phyloP scores from a whole-genome alignment of 2,888 invertebrate species.

The Hipparchia sbordonii region DNA sequence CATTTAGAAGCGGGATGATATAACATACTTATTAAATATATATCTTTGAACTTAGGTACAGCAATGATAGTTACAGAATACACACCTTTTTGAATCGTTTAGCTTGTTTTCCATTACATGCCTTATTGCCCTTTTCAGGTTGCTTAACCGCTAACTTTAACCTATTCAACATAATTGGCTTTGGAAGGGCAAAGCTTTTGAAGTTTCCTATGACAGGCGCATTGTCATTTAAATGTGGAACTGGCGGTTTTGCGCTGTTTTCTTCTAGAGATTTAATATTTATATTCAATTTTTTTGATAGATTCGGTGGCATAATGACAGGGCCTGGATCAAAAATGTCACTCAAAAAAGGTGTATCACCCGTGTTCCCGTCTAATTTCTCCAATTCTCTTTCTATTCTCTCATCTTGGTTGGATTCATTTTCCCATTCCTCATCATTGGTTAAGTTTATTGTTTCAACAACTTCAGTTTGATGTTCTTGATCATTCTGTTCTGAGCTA shows the following conservation, averaged over 20 bases:
- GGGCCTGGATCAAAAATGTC: conserved; percentile 79
- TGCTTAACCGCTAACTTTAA: conserved; percentile 71
- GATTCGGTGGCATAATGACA: conserved; percentile 56
- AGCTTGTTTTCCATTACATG: conserved; percentile 52
- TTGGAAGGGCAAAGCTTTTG: conserved; percentile 79
- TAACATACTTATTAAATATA: conserved; percentile 29
- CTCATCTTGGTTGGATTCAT: conserved; percentile 66
- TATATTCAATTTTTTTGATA: conserved; percentile 63
- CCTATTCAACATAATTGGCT: conserved; percentile 76
- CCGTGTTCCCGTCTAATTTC: conserved; percentile 65
- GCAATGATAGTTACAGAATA: conserved; percentile 47
- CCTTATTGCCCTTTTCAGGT: conserved; percentile 60
- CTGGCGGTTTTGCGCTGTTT: conserved; percentile 47
- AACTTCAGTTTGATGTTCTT: conserved; percentile 20
- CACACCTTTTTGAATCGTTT: conserved; percentile 73
- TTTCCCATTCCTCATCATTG: conserved; percentile 76
- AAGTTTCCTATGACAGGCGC: conserved; percentile 74
- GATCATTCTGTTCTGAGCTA: conserved; percentile 36
- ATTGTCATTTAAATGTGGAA: conserved; percentile 57
- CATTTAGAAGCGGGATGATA: conserved; percentile 3
- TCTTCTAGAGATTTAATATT: conserved; percentile 56
- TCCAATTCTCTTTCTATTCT: conserved; percentile 70
- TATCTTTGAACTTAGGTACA: conserved; percentile 7
- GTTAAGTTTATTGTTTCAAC: conserved; percentile 66
- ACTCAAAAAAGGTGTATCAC: conserved; percentile 74